Evolutionary conservation across 2,797 vertebrate species (phyloP).

Genomic region (Austrolebias charrua): DNA sequence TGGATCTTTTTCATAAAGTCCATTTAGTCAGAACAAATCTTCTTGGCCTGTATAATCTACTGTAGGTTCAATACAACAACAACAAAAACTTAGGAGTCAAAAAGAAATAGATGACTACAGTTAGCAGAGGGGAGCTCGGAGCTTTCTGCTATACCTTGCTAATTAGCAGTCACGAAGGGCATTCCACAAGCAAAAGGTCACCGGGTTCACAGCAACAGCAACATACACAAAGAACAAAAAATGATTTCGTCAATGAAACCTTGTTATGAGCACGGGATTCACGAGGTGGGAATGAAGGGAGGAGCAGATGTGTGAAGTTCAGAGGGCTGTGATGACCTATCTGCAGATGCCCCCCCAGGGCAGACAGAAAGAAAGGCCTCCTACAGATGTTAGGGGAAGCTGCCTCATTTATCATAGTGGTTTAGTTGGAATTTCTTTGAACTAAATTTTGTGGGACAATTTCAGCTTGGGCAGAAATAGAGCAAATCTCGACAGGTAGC

Average conservation of each 20-base stretch:
- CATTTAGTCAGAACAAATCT: slow-evolving; percentile 61
- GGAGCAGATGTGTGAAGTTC: slow-evolving; percentile 33
- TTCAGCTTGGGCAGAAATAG: slow-evolving; percentile 5
- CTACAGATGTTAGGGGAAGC: slow-evolving; percentile 68
- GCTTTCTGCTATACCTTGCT: slow-evolving; percentile 44
- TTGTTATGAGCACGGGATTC: slow-evolving; percentile 56
- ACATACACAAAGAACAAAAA: slow-evolving; percentile 52
- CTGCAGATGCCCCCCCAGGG: slow-evolving; percentile 47
- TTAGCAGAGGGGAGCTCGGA: slow-evolving; percentile 62
- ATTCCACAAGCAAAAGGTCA: slow-evolving; percentile 59
- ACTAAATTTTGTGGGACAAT: slow-evolving; percentile 34
- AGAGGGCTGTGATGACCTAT: slow-evolving; percentile 62
- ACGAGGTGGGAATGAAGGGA: slow-evolving; percentile 27
- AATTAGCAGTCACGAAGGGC: slow-evolving; percentile 53
- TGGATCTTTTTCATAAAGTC: slow-evolving; percentile 70
- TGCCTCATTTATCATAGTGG: slow-evolving; percentile 63
- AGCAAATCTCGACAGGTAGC: slow-evolving; percentile 1
- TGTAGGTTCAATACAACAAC: slow-evolving; percentile 26
- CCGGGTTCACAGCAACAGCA: slow-evolving; percentile 54
- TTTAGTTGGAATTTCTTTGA: slow-evolving; percentile 69
- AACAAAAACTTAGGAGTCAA: slow-evolving; percentile 11
- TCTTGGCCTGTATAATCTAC: slow-evolving; percentile 31
- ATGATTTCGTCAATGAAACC: slow-evolving; percentile 66
- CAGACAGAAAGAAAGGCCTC: slow-evolving; percentile 54
- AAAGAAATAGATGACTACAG: slow-evolving; percentile 44